These are phyloP conservation scores for Pipra filicauda DNA, from an alignment of 2,113 vertebrate species.

Conservation along the genomic window DNA sequence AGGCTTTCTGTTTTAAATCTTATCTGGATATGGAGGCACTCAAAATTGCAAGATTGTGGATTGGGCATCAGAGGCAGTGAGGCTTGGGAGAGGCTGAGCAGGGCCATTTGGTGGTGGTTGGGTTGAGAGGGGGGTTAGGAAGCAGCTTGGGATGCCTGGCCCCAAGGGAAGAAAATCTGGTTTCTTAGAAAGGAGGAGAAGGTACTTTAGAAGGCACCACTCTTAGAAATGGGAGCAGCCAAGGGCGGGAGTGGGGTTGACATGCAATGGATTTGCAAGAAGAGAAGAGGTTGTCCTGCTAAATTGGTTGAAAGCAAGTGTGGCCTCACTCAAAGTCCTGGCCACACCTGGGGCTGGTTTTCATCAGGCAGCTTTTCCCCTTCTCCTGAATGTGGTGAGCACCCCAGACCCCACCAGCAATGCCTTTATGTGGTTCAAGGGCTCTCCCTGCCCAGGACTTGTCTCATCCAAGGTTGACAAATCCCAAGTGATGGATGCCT, in stretches of 20 bases:
- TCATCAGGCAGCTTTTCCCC: background rate
- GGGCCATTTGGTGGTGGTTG: background rate
- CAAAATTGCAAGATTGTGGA: background rate
- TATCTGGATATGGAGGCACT: rapidly evolving
- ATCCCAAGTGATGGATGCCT: background rate
- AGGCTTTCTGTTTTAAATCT: background rate
- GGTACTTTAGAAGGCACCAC: background rate
- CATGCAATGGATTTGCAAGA: background rate
- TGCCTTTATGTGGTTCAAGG: rapidly evolving
- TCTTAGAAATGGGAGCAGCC: background rate
- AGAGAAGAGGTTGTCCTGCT: background rate
- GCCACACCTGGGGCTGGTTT: background rate
- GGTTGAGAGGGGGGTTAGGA: background rate
- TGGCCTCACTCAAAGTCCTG: background rate
- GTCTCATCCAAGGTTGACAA: background rate
- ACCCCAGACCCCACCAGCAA: rapidly evolving
- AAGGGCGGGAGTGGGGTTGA: background rate
- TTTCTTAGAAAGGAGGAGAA: background rate
- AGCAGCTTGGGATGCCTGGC: background rate
- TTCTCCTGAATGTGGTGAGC: background rate
- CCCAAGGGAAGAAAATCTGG: background rate
- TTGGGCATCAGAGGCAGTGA: rapidly evolving
- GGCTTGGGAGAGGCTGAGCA: background rate
- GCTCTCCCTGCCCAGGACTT: background rate
- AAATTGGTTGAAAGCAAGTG: background rate